Evolutionary conservation across 2,797 vertebrate species (phyloP), one percentile per base, ranked within the genome.

Genomic region (Petrocephalus sullivani): DNA sequence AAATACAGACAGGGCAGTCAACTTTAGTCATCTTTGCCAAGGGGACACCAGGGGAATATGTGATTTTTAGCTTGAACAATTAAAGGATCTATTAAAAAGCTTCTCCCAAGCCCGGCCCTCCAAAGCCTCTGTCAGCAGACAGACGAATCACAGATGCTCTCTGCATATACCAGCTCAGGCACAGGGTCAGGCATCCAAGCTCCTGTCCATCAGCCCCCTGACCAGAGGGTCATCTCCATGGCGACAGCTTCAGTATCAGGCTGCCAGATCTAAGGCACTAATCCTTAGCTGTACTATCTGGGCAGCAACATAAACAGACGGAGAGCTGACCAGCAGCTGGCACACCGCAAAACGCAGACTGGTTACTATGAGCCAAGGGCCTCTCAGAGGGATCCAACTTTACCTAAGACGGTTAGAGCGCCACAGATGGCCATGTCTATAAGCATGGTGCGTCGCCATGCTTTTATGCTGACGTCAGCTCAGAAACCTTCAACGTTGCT

Each of bases 211-310:
- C 21, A 53, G 10, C 28, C 23, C 53, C 14, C 14, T 10, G 7
- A 41, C 56, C 28, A 9, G 16, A 33, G 56, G 84, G 84, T 86
- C 84, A n/a, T 19, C 56, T 37, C 84, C 84, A 86, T 86, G 84
- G 56, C 56, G 8, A 37, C 56, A 33, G 9, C 54, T 21, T 54
- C 84, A 86, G 28, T 86, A 58, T 86, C 81, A 84, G 51, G 51
- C 81, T 54, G n/a, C 46, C 46, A 84, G 10, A 54, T 54, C 81
- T 84, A 14, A 54, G 81, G 75, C 19, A 49, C 75, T 81, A 81
- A 81, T 81, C 75, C 41, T 81, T 8, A 37, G 46, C 75, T n/a
- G 37, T 21, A 81, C 37, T 81, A 49, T 81, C 46, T 81, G 33
- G 12, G 33, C 67, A 41, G 75, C 41, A 81, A 81, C 16, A 49